Base-by-base conservation (phyloP, 92 coral and sea anemone species). In the Zoanthus sansibaricus region DNA sequence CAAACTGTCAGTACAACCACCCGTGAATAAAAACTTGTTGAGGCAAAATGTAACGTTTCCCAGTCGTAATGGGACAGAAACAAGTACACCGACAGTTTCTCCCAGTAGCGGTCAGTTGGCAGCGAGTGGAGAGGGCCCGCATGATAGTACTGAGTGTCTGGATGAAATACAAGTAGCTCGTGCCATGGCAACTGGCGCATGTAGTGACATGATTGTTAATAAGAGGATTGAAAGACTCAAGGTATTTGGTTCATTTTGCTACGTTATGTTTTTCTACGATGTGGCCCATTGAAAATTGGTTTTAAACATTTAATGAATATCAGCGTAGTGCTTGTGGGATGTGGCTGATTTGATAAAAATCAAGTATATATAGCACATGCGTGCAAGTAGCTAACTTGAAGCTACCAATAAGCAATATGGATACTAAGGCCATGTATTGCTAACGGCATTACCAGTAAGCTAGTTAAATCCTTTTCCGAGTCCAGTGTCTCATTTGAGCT, bases 121-220 rank as follows among this genome's bases (percentile, higher is more conserved):
- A 14, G n/a, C 13, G 66, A 66, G 56, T 44, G 30, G 25, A 30
- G 69, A 32, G 52, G 49, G 76, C 71, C 54, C 87, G 11, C 21
- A 78, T 71, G 44, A 11, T 45, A 58, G 59, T 86, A 68, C 93
- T 88, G 76, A 87, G 82, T 77, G 75, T 13, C 58, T 82, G 14
- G 89, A 84, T 82, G 92, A 91, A 88, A 78, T 80, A 71, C 88
- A 78, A 59, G 95, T 90, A 0, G 97, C 94, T 18, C 92, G 80
- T 77, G 94, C 95, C 1, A 8, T 94, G 89, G 91, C 93, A 20
- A 55, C 95, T 1, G 92, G 97, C 69, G 97, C 97, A 8, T 94
- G 97, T 86, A 92, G 90, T 83, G 97, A 94, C 70, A 33, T 79
- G 49, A 88, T 92, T n/a, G 85, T 94, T 42, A 91, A 92, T 18